These are phyloP conservation scores for Globodera rostochiensis DNA, from an alignment of 1,140 invertebrate species.

Conservation along the genomic window DNA sequence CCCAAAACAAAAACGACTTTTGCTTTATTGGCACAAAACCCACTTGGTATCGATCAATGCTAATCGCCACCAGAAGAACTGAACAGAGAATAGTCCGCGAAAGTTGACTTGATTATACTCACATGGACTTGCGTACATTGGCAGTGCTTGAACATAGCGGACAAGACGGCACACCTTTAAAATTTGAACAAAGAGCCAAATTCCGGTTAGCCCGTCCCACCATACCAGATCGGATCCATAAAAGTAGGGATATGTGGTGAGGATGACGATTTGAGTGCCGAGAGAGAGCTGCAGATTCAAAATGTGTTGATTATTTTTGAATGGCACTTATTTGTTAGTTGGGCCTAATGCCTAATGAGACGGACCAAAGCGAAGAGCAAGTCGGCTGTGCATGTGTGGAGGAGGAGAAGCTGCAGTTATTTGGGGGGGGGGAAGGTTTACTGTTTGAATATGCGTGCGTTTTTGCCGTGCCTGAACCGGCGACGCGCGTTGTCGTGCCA, in stretches of 20 bases:
- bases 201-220: not conserved
- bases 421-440: not conserved
- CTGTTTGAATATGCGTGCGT: not conserved
- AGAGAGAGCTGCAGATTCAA: conserved; percentile 63
- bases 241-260: conserved; percentile 58
- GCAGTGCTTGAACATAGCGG: conserved; percentile 66
- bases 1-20: conserved; percentile 40
- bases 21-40: not conserved
- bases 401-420: conserved; percentile 54
- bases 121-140: conserved; percentile 57
- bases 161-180: conserved; percentile 62
- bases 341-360: not conserved
- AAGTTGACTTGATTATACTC: conserved; percentile 39
- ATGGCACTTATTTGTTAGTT: too few species aligned
- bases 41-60: conserved; percentile 60
- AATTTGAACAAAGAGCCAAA: not conserved
- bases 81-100: not conserved
- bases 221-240: conserved; percentile 50
- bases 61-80: conserved; percentile 56
- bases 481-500: conserved; percentile 51
- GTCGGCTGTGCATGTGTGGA: conserved; percentile 68
- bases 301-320: not conserved
- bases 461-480: conserved; percentile 55
- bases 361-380: conserved; percentile 65
- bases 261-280: conserved; percentile 66